Percentiles rank a stretch among this genome's conserved stretches.
phyloP scores from a whole-genome alignment of 2,888 invertebrate genomes.

The Thumatha senex region DNA sequence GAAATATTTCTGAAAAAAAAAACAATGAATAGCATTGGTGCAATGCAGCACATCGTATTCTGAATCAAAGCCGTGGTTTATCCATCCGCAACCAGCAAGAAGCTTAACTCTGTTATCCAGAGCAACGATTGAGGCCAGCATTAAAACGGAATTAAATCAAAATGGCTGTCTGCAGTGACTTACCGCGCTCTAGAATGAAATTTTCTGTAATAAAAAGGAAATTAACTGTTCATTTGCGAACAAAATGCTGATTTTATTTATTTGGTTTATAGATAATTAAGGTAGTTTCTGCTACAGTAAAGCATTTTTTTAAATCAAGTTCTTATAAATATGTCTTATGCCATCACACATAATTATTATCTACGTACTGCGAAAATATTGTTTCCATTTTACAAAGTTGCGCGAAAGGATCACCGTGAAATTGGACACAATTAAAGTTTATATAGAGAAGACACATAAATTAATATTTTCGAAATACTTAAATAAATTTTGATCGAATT shows the following conservation, averaged over 20 bases:
- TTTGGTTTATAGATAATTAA: neutral
- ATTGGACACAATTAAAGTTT: too few species aligned
- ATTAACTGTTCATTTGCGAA: conserved; percentile 6
- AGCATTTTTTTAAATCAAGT: too few species aligned
- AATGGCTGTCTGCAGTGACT: conserved; percentile 27
- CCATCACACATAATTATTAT: too few species aligned
- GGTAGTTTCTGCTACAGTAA: neutral
- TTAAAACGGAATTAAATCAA: conserved; percentile 44
- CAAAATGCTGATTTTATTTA: neutral
- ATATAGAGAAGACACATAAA: too few species aligned
- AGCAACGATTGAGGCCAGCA: conserved; percentile 34
- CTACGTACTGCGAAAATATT: too few species aligned
- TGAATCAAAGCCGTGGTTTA: conserved; percentile 34
- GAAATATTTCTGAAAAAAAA: conserved; percentile 7
- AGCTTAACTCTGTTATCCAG: conserved; percentile 42
- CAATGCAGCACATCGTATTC: conserved; percentile 31
- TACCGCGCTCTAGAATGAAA: conserved; percentile 24
- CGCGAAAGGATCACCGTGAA: too few species aligned
- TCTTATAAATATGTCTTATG: too few species aligned
- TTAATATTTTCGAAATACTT: too few species aligned
- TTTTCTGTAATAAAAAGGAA: conserved; percentile 18
- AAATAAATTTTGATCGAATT: too few species aligned
- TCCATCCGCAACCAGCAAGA: conserved; percentile 35
- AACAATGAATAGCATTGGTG: conserved; percentile 32
- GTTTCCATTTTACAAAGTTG: too few species aligned